Conservation (phyloP, 2,888 invertebrate genomes). For the Tipula unca region DNA sequence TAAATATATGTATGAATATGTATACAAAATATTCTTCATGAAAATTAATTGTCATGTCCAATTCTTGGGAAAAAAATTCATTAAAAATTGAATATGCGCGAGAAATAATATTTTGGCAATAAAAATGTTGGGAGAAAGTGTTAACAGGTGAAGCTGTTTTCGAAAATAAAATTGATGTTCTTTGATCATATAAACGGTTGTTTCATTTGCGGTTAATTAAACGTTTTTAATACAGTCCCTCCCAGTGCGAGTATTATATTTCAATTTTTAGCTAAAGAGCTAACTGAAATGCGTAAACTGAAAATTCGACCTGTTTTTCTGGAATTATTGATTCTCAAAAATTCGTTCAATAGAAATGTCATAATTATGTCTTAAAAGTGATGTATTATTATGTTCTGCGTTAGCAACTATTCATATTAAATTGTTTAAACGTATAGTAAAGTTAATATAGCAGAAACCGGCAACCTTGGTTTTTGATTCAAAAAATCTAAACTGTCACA, state of each 20-base stretch:
- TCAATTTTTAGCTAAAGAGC: neutral
- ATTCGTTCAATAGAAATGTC: too few species aligned
- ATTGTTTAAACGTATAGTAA: too few species aligned
- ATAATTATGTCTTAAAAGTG: too few species aligned
- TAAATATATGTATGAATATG: neutral
- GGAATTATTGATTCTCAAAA: too few species aligned
- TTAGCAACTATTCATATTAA: too few species aligned
- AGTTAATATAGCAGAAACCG: too few species aligned
- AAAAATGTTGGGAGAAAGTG: neutral
- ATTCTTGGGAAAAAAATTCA: neutral
- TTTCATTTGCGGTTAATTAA: neutral
- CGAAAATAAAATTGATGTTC: neutral
- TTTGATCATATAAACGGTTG: neutral
- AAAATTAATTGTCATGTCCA: neutral
- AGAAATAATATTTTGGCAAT: neutral
- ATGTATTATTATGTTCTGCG: too few species aligned
- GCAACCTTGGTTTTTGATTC: too few species aligned
- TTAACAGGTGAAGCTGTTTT: neutral
- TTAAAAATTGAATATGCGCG: neutral
- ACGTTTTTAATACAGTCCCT: neutral
- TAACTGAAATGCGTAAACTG: too few species aligned
- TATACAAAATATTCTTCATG: neutral
- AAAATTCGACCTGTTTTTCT: too few species aligned
- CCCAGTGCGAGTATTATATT: neutral
- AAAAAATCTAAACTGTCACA: too few species aligned